Base-by-base conservation (phyloP, 2,888 invertebrate species). In the Uropetala carovei region DNA sequence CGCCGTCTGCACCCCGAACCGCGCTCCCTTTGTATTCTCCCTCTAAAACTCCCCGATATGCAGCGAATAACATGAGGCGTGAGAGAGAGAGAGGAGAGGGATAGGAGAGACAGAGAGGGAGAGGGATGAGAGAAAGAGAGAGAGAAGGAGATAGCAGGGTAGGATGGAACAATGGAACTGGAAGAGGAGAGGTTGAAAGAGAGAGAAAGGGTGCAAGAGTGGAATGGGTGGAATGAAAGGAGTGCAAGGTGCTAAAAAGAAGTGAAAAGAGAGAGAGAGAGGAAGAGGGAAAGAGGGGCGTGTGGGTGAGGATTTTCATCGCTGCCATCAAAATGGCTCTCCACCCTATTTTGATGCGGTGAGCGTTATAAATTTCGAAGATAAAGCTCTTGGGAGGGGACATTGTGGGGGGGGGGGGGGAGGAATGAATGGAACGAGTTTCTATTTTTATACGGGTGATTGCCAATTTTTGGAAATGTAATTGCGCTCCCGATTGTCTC, bases 261-360 rank as follows among this genome's bases (percentile, higher is more conserved):
- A 64, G 64, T 4, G 18, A 43, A 30, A 14, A 30, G 81, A 13
- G 83, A 43, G 56, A 43, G 43, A 43, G 18, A 56, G 43, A 11
- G 56, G 83, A 43, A 5, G 22, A 8, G 16, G 10, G 43, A 14
- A 43, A 30, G 56, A 43, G 83, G 30, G 43, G 43, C 18, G 83
- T 14, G 43, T 13, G 83, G 56, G 16, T 9, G 22, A 16, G 64
- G 64, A 64, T 68, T 68, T 68, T 68, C 68, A 68, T 64, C 64
- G n/a, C n/a, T n/a, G 68, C 68, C 68, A 68, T 18, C 68, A 68
- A 75, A 75, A 75, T 75, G 75, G 75, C 75, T 75, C 75, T 75
- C 75, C 18, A 22, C 68, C 68, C 68, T n/a, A 22, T 68, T 68
- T 75, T 75, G 75, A 75, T 75, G 75, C 22, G 75, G 27, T 27